Evolutionary conservation across 2,797 vertebrate species (phyloP), one percentile per base, ranked within the genome.

Genomic region (Lophius americanus): DNA sequence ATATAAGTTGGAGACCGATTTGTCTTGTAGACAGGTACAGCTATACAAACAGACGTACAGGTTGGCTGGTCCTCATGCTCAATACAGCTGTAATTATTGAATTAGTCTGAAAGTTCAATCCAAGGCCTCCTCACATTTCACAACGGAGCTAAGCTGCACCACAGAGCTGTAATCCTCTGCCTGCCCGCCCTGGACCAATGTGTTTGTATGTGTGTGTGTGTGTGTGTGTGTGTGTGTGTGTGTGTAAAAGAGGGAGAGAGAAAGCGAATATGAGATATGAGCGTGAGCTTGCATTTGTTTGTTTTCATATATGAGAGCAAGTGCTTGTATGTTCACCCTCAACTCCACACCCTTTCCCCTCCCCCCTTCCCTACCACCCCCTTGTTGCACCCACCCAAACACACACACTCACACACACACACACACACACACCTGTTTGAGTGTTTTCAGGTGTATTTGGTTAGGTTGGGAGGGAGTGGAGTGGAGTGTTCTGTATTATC

Each of bases 91-190:
- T 94, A 98, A 98, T 98, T 96, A 98, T 92, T 97, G 95, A 97
- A 98, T 97, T 97, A 97, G 94, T 89, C 94, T 94, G 88, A 93
- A 96, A 96, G 96, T 97, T 98, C 95, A 96, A 92, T 93, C 94
- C 82, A 81, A 92, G 95, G 75, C 83, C 85, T 85, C 91, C 95
- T 97, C 95, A 83, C 89, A 95, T 98, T 97, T 97, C 96, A 93
- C 93, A 93, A 95, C 87, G 89, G 92, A 94, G 94, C 91, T 90
- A 92, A 95, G 92, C 92, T 93, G 93, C 94, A 93, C 92, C 93
- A 92, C 91, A 93, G 94, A 95, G 94, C 93, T 83, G 87, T 96
- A 97, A 99, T 97, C 96, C 95, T 87, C 60, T 78, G 67, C 85
- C 78, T 82, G 71, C 71, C 60, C 79, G 72, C 73, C 54, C 61